Base-by-base conservation (phyloP, 2,888 invertebrate species). In the Nematopogon swammerdamellus region DNA sequence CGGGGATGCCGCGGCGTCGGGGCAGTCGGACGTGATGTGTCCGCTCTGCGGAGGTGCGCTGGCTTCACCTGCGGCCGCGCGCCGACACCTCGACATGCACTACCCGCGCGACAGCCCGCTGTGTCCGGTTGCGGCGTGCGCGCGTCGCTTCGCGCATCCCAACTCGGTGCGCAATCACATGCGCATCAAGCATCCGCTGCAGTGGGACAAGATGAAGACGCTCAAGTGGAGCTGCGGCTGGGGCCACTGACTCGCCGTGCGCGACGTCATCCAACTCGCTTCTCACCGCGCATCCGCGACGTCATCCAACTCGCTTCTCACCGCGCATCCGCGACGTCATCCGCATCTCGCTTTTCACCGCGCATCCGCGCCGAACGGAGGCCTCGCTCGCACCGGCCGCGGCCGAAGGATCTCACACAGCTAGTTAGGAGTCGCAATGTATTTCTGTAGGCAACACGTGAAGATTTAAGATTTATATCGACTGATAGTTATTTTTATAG, bases 111-210 rank as follows among this genome's bases (percentile, higher is more conserved):
- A 91, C 76, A 89, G 89, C 67, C 89, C 89, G 56, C 83, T 85
- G 56, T 92, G 91, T 73, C 92, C 92, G 43, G 91, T 91, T 50
- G 74, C 84, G 51, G 80, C 85, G 56, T 92, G 91, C 71, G 86
- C 87, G 49, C 84, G 89, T 55, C 82, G 82, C 58, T 92, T 91
- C 71, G 85, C 89, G 54, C 91, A 92, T 72, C 92, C 92, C 54
- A 92, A 92, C 77, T 91, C 91, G 51, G 92, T 92, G 58, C 84
- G 91, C 61, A 92, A 92, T 79, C 91, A 92, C 73, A 91, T 92
- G 91, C 82, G 92, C 59, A 83, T 88, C 63, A 92, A 92, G 70
- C 92, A 92, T 72, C 85, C 88, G 46, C 76, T 83, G 57, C 88
- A 91, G 65, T 92, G 91, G 92, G 88, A 89, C 63, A 84, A 85